Conservation (phyloP, 2,113 vertebrate species). For the Indicator maculatus region DNA sequence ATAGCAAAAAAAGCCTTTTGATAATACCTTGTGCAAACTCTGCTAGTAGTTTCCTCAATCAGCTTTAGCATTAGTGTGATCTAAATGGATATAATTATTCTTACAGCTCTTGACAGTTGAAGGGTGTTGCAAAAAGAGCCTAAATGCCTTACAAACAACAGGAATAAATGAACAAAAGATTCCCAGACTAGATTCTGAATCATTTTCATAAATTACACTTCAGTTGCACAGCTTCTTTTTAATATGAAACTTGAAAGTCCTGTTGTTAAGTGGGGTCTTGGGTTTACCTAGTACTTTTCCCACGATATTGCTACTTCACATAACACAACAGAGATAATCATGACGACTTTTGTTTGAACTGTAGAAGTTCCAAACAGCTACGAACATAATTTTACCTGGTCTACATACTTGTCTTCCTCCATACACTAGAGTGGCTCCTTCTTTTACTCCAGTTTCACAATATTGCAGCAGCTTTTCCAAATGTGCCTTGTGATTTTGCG, state of each 20-base stretch:
- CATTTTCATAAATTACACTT: fast-evolving
- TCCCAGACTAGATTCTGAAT: background rate
- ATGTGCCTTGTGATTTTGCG: constrained; percentile 85
- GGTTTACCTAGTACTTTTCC: background rate
- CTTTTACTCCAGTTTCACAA: constrained; percentile 82
- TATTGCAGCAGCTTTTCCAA: constrained; percentile 85
- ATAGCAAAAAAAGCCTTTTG: background rate
- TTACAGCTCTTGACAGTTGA: background rate
- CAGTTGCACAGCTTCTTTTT: background rate
- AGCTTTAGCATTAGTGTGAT: background rate
- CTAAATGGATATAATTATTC: background rate
- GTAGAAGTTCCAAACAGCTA: background rate
- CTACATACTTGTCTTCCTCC: constrained; percentile 79
- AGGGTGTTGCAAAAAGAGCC: background rate
- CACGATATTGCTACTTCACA: background rate
- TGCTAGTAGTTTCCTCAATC: background rate
- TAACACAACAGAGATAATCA: background rate
- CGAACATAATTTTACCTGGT: constrained; percentile 74
- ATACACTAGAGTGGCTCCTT: constrained; percentile 83
- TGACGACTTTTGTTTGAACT: background rate
- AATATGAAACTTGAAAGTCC: background rate
- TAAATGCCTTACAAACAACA: background rate
- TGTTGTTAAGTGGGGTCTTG: background rate
- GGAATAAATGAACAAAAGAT: background rate
- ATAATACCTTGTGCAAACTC: background rate